phyloP scores from a whole-genome alignment of 2,888 invertebrate genomes.

The Coelopa pilipes region DNA sequence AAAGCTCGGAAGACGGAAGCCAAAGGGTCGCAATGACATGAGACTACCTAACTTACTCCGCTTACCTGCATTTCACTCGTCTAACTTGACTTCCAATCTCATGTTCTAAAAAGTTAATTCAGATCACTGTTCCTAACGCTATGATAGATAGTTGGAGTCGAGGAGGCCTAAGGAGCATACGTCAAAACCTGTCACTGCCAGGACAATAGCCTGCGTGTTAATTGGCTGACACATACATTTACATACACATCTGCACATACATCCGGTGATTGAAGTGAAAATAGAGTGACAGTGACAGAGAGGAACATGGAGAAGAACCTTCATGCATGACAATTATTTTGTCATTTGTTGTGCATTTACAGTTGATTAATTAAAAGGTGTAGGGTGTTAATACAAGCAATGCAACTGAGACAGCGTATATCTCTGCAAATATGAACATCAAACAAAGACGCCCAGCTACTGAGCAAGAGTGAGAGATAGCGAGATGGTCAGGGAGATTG shows the following conservation, averaged over 20 bases:
- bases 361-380: conserved; percentile 40
- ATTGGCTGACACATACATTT: neutral
- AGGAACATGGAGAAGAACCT: neutral
- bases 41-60: neutral
- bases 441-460: conserved; percentile 11
- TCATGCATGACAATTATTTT: conserved; percentile 33
- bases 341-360: conserved; percentile 33
- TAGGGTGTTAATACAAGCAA: conserved; percentile 35
- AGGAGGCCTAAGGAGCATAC: neutral
- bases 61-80: neutral
- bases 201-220: conserved; percentile 3
- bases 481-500: too few relatives aligned
- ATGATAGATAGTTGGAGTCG: too few relatives aligned
- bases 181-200: neutral
- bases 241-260: neutral
- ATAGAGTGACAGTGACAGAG: neutral
- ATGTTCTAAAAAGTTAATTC: conserved; percentile 21
- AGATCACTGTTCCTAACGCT: neutral
- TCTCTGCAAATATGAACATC: conserved; percentile 13
- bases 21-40: neutral
- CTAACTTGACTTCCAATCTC: neutral
- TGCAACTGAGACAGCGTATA: too few relatives aligned
- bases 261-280: neutral
- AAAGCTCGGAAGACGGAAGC: too few relatives aligned
- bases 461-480: too few relatives aligned